These are phyloP conservation scores for Pavo muticus DNA, from an alignment of 2,113 vertebrate species.

Conservation along the genomic window DNA sequence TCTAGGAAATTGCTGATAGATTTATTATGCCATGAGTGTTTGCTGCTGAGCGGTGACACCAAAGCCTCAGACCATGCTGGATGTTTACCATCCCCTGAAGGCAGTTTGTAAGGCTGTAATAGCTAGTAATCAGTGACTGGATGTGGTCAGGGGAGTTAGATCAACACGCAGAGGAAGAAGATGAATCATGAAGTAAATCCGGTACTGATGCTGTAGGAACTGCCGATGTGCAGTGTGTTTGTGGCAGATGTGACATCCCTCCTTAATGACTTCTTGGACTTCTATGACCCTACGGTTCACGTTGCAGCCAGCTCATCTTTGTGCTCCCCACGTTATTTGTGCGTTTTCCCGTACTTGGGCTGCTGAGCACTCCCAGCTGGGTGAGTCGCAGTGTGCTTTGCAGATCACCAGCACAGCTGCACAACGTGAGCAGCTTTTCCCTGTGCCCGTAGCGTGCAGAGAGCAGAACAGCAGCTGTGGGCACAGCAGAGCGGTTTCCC, in stretches of 20 bases:
- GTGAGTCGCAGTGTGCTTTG: not conserved
- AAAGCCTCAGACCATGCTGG: constrained; percentile 49
- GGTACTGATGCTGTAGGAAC: constrained; percentile 32
- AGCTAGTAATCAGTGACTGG: constrained; percentile 71
- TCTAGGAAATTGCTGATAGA: not conserved
- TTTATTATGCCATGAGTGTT: constrained; percentile 1
- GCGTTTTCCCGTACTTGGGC: not conserved
- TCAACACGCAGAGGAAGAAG: constrained; percentile 50
- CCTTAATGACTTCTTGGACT: not conserved
- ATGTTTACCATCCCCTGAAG: constrained; percentile 45
- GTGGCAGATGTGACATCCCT: not conserved
- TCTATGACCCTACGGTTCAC: no score
- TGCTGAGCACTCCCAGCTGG: not conserved
- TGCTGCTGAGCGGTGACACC: constrained; percentile 47
- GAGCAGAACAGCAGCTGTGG: not conserved
- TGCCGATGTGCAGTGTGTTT: not conserved
- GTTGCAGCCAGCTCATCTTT: not conserved
- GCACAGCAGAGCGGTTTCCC: not conserved
- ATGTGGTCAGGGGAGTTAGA: constrained; percentile 70
- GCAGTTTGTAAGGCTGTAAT: constrained; percentile 62
- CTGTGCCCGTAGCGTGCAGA: not conserved
- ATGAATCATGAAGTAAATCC: constrained; percentile 71
- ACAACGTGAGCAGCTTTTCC: not conserved
- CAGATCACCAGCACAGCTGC: not conserved
- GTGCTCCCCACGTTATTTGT: not conserved